Evolutionary conservation across 2,888 invertebrate species (phyloP).

Genomic region (Dicycla oo): DNA sequence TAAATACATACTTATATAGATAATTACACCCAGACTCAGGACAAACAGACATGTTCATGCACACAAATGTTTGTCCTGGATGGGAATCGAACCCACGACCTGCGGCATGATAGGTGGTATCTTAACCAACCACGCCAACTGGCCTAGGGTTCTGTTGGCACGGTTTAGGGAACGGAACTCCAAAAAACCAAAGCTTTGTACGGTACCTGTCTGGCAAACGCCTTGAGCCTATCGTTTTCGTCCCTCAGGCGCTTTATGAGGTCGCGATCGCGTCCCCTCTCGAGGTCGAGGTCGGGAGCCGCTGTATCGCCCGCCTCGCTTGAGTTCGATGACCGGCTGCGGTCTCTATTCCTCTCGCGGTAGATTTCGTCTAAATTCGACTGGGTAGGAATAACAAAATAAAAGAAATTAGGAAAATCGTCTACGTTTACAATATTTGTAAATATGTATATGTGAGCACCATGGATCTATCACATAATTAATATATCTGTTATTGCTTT

Average conservation of each 20-base stretch:
- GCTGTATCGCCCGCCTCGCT: slow-evolving; percentile 66
- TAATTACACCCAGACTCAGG: too few relatives aligned
- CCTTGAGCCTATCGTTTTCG: slow-evolving; percentile 79
- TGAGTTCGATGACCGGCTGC: slow-evolving; percentile 65
- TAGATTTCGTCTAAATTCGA: slow-evolving; percentile 70
- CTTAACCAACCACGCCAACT: too few relatives aligned
- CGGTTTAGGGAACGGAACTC: not conserved
- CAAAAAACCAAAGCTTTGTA: not conserved
- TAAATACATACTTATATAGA: too few relatives aligned
- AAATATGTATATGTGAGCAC: not conserved
- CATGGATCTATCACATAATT: not conserved
- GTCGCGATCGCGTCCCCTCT: slow-evolving; percentile 32
- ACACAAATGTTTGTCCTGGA: too few relatives aligned
- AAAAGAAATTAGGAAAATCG: not conserved
- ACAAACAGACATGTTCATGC: too few relatives aligned
- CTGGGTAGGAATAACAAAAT: slow-evolving; percentile 50
- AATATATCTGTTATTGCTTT: not conserved
- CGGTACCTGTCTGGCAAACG: slow-evolving; percentile 67
- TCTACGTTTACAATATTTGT: not conserved
- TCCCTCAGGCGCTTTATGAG: slow-evolving; percentile 66
- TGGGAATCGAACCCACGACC: too few relatives aligned
- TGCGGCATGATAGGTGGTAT: too few relatives aligned
- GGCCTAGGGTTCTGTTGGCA: not conserved
- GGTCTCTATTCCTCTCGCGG: slow-evolving; percentile 59
- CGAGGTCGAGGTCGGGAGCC: slow-evolving; percentile 25